Evolutionary conservation across 2,113 vertebrate genomes (phyloP), one percentile per base, ranked within the genome.

Genomic region (Planiliza haematocheilus): DNA sequence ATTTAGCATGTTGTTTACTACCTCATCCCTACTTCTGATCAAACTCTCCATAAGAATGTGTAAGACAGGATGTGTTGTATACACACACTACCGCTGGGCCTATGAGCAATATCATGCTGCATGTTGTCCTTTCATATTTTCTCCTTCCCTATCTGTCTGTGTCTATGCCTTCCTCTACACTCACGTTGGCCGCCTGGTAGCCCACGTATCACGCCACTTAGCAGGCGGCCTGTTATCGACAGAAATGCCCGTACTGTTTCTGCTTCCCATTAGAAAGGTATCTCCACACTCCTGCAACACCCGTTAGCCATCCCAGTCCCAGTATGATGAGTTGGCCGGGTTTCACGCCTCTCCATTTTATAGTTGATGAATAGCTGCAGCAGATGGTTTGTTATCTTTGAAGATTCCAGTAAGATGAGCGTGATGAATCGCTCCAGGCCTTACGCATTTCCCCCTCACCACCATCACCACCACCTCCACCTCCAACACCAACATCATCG

Each of bases 311-410:
- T 93, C 80, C 24, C 78, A 74, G 81, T 38, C 87, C 89, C 83
- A 78, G 91, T 89, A 88, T 90, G 93, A 93, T 93, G 91, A 91
- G 78, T 93, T 95, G 93, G 92, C 93, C 87, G 80, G 74, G 87
- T 95, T 95, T 96, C 94, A 94, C 93, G 90, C 91, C 90, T 93
- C 91, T 94, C 93, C 78, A 83, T 94, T 96, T 95, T 96, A 95
- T 92, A 93, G 91, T 91, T 95, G 96, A 95, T 91, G 95, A 96
- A 98, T 96, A 93, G 94, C 93, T 90, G 89, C 90, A 96, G 93
- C 96, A 97, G 96, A 97, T 97, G 96, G 92, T 91, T 92, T 82
- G 91, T 94, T 94, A 94, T 94, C 96, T 97, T 96, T 97, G 96
- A 97, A 97, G 94, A 94, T 89, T 94, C 92, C 95, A 92, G 94